A percentile compares a stretch with the other conserved stretches of the same genome.
Conservation (phyloP, 2,113 vertebrate species). For the Microtus oregoni region DNA sequence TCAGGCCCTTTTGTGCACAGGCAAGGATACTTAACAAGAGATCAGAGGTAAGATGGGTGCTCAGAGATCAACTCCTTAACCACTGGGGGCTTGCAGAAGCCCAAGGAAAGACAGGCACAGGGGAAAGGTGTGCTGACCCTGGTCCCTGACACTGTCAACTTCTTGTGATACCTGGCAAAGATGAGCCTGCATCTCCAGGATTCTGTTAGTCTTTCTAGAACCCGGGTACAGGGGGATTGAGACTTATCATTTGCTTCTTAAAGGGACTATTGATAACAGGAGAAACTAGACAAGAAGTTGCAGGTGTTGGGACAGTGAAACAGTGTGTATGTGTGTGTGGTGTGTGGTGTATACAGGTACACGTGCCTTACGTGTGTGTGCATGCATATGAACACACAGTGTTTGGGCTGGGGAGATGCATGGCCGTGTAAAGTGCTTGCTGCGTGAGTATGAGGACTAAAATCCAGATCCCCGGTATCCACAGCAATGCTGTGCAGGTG, state of each 20-base stretch:
- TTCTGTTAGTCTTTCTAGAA: not conserved
- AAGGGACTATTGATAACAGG: not conserved
- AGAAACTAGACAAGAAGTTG: accelerated
- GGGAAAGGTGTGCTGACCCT: not conserved
- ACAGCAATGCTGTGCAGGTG: not conserved
- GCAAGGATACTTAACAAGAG: not conserved
- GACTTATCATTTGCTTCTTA: not conserved
- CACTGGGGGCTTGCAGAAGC: not conserved
- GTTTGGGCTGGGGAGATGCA: too few relatives aligned
- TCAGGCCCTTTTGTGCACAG: not conserved
- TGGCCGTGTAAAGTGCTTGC: not conserved
- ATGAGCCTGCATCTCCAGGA: too few relatives aligned
- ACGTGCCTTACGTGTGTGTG: accelerated
- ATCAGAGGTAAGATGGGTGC: not conserved
- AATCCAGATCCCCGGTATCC: not conserved
- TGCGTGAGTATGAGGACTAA: too few relatives aligned
- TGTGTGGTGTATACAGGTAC: too few relatives aligned
- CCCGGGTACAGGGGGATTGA: not conserved
- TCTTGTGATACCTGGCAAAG: not conserved
- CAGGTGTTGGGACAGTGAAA: not conserved
- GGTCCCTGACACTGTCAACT: not conserved
- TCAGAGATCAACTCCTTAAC: not conserved
- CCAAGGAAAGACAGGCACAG: accelerated
- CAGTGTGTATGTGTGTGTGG: accelerated
- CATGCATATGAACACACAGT: not conserved